Evolutionary conservation across 2,797 vertebrate genomes (phyloP), one percentile per base, ranked within the genome.

Genomic region (Pampus argenteus): DNA sequence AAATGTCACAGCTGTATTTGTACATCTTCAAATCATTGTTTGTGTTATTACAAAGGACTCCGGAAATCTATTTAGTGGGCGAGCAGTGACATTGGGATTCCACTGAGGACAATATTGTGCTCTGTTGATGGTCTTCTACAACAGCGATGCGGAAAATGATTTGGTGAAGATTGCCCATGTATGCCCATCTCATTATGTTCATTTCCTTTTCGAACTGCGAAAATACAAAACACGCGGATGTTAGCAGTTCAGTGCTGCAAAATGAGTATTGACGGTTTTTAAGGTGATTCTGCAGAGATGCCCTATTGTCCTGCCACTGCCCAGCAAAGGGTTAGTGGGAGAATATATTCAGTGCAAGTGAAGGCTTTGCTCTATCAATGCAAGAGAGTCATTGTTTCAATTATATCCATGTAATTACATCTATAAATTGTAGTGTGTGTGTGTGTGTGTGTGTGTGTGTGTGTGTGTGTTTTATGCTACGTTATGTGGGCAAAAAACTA

Each of bases 331-430:
- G 70, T 82, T 76, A 85, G 63, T 42, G 23, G 7, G 42, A 65
- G 45, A 77, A 56, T 66, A 55, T 29, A 36, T 84, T 84, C 47
- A 76, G 71, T 15, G 52, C 36, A 44, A 62, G 78, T 58, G 63
- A 78, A 60, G 63, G 47, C 7, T 31, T 69, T 78, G 76, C 80
- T 76, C 57, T 64, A 60, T 76, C 81, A 80, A 78, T 71, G 77
- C 69, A 81, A 68, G 67, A 85, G 79, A 92, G 80, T 82, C 83
- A 88, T 90, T 86, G 86, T 86, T 85, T 84, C 81, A 85, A 88
- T 91, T 89, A 90, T 81, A 83, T 66, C 76, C 77, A 54, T 85
- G 79, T 88, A 88, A 92, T 91, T 91, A 86, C 86, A 82, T 84
- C 85, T 81, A 79, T 91, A 87, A 88, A 90, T 89, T 83, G 54